Conservation (phyloP, 37 sponge, comb jelly and placozoan genomes). For the Bolinopsis microptera region DNA sequence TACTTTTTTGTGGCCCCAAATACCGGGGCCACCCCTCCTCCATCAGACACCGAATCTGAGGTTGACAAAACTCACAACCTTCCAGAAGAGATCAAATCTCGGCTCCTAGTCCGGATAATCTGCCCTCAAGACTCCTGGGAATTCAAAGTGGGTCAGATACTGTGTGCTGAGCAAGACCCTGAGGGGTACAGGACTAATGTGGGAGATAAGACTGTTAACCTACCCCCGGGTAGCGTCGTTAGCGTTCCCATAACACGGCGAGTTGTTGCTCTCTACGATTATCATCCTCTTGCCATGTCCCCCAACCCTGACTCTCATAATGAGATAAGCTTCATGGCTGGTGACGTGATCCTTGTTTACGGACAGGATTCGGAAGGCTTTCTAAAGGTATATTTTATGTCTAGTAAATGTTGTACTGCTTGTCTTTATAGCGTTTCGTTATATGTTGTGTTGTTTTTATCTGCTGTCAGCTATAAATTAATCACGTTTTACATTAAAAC, state of each 20-base stretch:
- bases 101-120: background rate
- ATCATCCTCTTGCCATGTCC: background rate
- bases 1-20: background rate
- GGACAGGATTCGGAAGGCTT: background rate
- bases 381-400: background rate
- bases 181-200: background rate
- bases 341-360: constrained; percentile 28
- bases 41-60: background rate
- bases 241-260: background rate
- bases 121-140: background rate
- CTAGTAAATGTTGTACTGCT: background rate
- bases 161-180: background rate
- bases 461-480: background rate
- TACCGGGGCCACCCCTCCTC: background rate
- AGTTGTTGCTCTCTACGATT: constrained; percentile 25
- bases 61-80: background rate
- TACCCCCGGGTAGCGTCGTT: background rate
- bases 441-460: background rate
- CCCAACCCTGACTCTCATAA: background rate
- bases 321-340: background rate
- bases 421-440: too few species aligned
- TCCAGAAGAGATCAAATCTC: background rate
- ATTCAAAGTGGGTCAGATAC: background rate
- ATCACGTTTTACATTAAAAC: background rate
- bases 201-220: background rate